Percentiles rank a stretch among this genome's conserved stretches.
phyloP scores from a whole-genome alignment of 1,140 invertebrate species.

The Cepaea nemoralis region DNA sequence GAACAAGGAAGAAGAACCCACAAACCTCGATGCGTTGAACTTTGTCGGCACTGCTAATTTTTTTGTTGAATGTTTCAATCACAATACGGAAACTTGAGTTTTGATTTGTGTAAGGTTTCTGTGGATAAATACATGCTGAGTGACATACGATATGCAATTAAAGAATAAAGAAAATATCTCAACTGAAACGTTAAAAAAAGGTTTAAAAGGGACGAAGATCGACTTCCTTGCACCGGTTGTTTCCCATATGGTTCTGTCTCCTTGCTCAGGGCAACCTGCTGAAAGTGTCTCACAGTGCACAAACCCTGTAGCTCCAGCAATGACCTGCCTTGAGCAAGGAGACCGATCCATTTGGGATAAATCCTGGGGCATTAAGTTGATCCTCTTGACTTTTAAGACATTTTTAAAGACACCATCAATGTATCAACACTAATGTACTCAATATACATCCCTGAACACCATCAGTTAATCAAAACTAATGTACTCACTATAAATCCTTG shows the following conservation, averaged over 20 bases:
- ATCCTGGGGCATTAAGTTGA: too few relatives aligned
- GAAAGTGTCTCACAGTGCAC: too few relatives aligned
- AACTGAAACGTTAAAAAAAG: conserved; percentile 3
- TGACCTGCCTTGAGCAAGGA: neutral
- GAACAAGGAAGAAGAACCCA: neutral
- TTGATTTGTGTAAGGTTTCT: conserved; percentile 74
- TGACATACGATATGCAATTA: neutral
- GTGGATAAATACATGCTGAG: conserved; percentile 70
- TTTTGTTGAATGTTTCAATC: conserved; percentile 90
- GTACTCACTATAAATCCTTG: too few relatives aligned
- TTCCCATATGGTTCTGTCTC: conserved; percentile 36
- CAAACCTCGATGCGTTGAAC: conserved; percentile 86
- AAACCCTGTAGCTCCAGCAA: too few relatives aligned
- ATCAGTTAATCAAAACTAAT: too few relatives aligned
- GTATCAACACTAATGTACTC: too few relatives aligned
- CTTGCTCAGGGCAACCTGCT: conserved; percentile 36
- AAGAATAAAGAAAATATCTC: neutral
- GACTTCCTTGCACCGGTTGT: too few relatives aligned
- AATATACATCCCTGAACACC: too few relatives aligned
- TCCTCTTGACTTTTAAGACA: too few relatives aligned
- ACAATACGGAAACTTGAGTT: conserved; percentile 83
- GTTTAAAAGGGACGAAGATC: too few relatives aligned
- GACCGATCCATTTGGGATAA: too few relatives aligned
- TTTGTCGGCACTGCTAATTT: conserved; percentile 84
- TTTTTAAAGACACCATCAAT: too few relatives aligned